Evolutionary conservation across 2,888 invertebrate species (phyloP).

Genomic region (Anoplius nigerrimus): DNA sequence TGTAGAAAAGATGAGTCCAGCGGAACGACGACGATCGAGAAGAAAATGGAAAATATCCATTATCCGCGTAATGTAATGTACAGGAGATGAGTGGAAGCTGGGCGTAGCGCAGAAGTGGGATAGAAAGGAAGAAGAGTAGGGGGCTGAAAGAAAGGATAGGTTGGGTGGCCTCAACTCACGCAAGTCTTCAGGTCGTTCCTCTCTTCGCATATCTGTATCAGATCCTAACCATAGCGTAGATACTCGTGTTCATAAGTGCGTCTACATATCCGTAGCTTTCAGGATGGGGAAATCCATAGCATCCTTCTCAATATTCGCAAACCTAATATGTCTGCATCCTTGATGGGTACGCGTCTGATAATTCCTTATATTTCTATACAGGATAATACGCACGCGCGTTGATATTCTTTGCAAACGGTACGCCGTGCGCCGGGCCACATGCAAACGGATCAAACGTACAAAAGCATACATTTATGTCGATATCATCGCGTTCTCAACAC

Average conservation of each 20-base stretch:
- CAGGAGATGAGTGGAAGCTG: background rate
- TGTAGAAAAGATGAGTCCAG: background rate
- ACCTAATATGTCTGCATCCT: slow-evolving; percentile 63
- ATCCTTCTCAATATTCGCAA: slow-evolving; percentile 56
- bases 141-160: slow-evolving; percentile 22
- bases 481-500: slow-evolving; percentile 6
- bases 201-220: slow-evolving; percentile 1
- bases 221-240: slow-evolving; percentile 23
- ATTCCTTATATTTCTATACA: background rate
- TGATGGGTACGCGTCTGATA: slow-evolving; percentile 57
- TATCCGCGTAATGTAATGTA: slow-evolving; percentile 19
- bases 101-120: background rate
- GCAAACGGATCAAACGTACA: background rate
- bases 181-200: slow-evolving; percentile 10
- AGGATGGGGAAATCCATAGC: slow-evolving; percentile 46
- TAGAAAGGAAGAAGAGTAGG: background rate
- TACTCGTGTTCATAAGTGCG: slow-evolving; percentile 29
- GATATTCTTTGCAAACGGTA: slow-evolving; percentile 41
- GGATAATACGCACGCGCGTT: background rate
- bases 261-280: slow-evolving; percentile 35
- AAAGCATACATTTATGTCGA: background rate
- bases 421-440: slow-evolving; percentile 28
- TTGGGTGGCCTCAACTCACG: slow-evolving; percentile 20
- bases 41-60: slow-evolving; percentile 30
- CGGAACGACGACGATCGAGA: slow-evolving; percentile 17